These are phyloP conservation scores for Pegea sp. DNA, from an alignment of 23 tunicate genomes.

Conservation along the genomic window DNA sequence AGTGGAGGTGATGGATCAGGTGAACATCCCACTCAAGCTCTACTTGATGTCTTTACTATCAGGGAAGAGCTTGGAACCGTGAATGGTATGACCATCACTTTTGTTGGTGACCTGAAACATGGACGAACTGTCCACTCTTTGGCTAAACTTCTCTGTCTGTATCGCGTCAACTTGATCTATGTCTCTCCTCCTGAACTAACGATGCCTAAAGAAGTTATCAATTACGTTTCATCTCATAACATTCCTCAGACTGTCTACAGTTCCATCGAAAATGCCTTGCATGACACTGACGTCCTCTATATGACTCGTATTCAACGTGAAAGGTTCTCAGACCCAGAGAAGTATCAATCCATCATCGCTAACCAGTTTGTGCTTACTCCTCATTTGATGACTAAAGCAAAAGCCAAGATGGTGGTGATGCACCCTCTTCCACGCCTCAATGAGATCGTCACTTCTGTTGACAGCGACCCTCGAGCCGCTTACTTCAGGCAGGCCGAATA, in stretches of 20 bases:
- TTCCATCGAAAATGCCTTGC: slow-evolving; percentile 75
- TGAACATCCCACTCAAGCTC: slow-evolving; percentile 91
- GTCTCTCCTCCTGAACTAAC: slow-evolving; percentile 27
- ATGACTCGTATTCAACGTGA: slow-evolving; percentile 79
- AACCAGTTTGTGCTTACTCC: slow-evolving; percentile 62
- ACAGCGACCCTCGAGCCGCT: slow-evolving; percentile 89
- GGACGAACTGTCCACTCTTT: slow-evolving; percentile 90
- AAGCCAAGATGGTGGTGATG: slow-evolving; percentile 75
- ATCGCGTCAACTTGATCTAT: slow-evolving; percentile 59
- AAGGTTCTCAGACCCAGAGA: slow-evolving; percentile 22
- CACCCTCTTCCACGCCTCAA: slow-evolving; percentile 67
- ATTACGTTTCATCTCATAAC: slow-evolving; percentile 24
- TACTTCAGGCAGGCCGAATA: slow-evolving; percentile 79
- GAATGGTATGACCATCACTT: slow-evolving; percentile 70
- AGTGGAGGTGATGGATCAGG: slow-evolving; percentile 82
- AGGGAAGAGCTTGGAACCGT: slow-evolving; percentile 93
- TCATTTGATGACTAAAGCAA: slow-evolving; percentile 84
- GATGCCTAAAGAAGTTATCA: slow-evolving; percentile 70
- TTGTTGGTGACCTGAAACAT: slow-evolving; percentile 86
- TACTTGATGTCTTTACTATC: slow-evolving; percentile 81
- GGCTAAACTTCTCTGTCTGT: slow-evolving; percentile 44
- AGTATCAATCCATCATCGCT: slow-evolving; percentile 20
- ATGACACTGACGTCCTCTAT: slow-evolving; percentile 80
- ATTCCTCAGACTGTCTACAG: slow-evolving; percentile 30
- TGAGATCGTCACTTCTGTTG: slow-evolving; percentile 62